Base-by-base conservation (phyloP, 2,797 vertebrate genomes). In the Syngnathus rostellatus region DNA sequence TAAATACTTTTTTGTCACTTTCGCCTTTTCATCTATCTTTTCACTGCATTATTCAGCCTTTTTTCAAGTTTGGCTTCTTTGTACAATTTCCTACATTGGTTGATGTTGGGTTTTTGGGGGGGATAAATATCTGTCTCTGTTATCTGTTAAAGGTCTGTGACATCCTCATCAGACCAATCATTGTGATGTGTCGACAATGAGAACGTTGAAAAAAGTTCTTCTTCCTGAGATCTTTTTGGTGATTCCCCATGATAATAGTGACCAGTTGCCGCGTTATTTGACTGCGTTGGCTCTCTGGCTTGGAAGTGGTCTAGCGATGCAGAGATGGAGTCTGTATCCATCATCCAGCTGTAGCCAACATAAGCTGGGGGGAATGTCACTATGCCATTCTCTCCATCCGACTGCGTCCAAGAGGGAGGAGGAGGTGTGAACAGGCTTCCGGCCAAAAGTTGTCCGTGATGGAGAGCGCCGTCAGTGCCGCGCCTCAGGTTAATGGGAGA, bases 401-500 rank as follows among this genome's bases (percentile, higher is more conserved):
- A 65, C 6, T 80, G 73, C 57, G 76, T 78, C 90, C 88, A 80
- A 71, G 90, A 79, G 68, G 88, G 60, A 79, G 81, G 68, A 78
- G 92, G 77, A 61, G 80, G 68, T 31, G 79, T 83, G 67, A 90
- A 89, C 37, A 89, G 69, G 31, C 92, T 83, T 69, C 92, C 81
- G 10, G 91, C 85, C 5, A 77, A 77, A 31, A 94, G 75, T 72
- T 94, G 92, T 62, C 91, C 88, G 0, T 85, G 81, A 74, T 85
- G 64, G 9, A 95, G 90, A 0, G 93, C 92, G 0, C 91, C 87
- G 50, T 96, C 92, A 43, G 94, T 94, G 85, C 93, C 94, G 66
- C 87, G 89, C 64, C 93, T 91, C 64, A 96, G 87, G 82, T 94
- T 92, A 51, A 95, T 92, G 46, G 94, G 94, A 17, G 94, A 95